Evolutionary conservation across 2,113 vertebrate species (phyloP), one percentile per base, ranked within the genome.

Genomic region (Ictidomys tridecemlineatus): DNA sequence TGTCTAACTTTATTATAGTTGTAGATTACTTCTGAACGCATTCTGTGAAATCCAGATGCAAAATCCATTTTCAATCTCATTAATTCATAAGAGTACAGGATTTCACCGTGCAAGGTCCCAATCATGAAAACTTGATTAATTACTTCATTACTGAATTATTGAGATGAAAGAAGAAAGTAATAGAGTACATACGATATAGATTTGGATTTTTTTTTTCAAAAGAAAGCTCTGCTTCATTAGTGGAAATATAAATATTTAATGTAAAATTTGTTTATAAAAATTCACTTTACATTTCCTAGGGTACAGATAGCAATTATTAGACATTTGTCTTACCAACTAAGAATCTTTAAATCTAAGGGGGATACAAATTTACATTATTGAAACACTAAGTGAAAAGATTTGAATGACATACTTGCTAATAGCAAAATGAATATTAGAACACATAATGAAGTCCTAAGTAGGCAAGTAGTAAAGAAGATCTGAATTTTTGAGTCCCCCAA

Each of bases 191-290:
- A 10, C 22, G 63, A 0, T 30, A 58, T 63, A 65, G 13, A 79
- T 73, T 82, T 85, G 45, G n/a, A 51, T 24, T 24, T 87, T 82
- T 94, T 94, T 73, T 84, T 88, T 76, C 26, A 84, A 87, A 65
- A 74, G 1, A 72, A 63, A 93, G 20, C 13, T 56, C 7, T 73
- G 28, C 39, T 48, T 67, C 37, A 72, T 58, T 79, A 86, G 86
- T 45, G 22, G 76, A 85, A 65, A 63, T 22, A 10, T 61, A 6
- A 74, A 79, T 78, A 86, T 63, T 93, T 89, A 67, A 72, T 78
- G 18, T 5, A 56, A 89, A 34, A 51, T 8, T 37, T 70, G 2
- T 67, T 86, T 89, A 67, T 85, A 34, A 78, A 63, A 4, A 70
- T 48, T 26, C 16, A 80, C 93, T 4, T 32, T 61, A 80, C 10